Base-by-base conservation (phyloP, 2,888 invertebrate genomes). In the Lycophotia porphyrea region DNA sequence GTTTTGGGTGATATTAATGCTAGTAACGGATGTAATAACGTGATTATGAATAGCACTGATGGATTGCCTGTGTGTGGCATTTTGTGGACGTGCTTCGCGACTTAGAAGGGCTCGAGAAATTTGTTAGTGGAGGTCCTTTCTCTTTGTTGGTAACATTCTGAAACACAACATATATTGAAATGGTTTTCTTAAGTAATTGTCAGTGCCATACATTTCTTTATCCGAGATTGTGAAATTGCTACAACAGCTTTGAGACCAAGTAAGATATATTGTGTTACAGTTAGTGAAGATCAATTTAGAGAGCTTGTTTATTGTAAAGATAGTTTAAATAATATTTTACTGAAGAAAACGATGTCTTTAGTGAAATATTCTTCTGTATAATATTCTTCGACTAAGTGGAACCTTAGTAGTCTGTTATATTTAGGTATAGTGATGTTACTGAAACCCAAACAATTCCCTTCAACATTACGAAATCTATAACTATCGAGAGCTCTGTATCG, bases 1-100 rank as follows among this genome's bases (percentile, higher is more conserved):
- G 94, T 92, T 94, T 93, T 93, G 90, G 88, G 92, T 93, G 93
- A 92, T 93, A 92, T 92, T 92, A 90, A 89, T 89, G 88, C 85
- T 88, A 88, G 89, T 89, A 90, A 89, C 88, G 90, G 89, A 90
- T 88, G 80, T 85, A 80, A 87, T 89, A 90, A 91, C 89, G 88
- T 89, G 92, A 90, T 91, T 90, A 87, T 87, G 91, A 92, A 93
- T 92, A 91, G 91, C 90, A 92, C 91, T 91, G 90, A 90, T 85
- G 88, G 88, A 89, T 89, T 88, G 89, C 86, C 88, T 85, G 90
- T 88, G 92, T 92, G 93, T 91, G 93, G 94, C 89, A 92, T 93
- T 93, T 89, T 36, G 74, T 75, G 65, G 80, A 77, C 80, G 80
- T 81, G 79, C 49, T 76, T 74, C 36, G 78, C 58, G 67, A 63